These are phyloP conservation scores for Galerucella nymphaeae DNA, from an alignment of 2,888 invertebrate genomes.

Conservation along the genomic window DNA sequence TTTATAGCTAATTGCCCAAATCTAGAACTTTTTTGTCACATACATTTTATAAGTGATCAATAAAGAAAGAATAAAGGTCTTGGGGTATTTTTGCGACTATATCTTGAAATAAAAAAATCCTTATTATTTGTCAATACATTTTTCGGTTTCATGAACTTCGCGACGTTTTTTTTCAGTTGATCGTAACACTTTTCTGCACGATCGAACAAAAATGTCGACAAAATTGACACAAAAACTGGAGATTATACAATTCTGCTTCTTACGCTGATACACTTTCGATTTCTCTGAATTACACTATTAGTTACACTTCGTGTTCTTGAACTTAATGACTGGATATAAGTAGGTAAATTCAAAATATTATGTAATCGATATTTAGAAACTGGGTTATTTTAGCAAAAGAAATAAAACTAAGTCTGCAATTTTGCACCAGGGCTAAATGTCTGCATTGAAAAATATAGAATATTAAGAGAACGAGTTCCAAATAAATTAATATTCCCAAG, in stretches of 20 bases:
- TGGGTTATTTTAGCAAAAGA: not conserved
- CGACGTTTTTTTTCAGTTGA: not conserved
- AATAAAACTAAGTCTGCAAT: no score
- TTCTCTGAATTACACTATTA: conserved; percentile 33
- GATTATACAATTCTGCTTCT: conserved; percentile 33
- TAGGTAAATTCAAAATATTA: conserved; percentile 12
- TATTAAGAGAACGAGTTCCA: no score
- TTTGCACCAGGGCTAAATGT: no score
- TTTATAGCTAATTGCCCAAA: no score
- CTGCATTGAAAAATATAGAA: no score
- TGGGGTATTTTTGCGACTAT: no score
- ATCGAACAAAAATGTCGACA: conserved; percentile 15
- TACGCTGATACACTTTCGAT: conserved; percentile 37
- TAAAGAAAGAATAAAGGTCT: no score
- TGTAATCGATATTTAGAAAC: conserved; percentile 9
- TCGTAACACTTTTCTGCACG: conserved; percentile 12
- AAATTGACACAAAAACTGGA: conserved; percentile 14
- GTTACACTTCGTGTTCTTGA: conserved; percentile 36
- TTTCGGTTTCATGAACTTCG: conserved; percentile 19
- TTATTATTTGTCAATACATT: conserved; percentile 14
- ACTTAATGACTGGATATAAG: conserved; percentile 28
- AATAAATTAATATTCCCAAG: no score
- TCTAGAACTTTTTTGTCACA: no score
- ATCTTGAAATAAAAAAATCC: no score
- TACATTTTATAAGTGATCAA: no score